Base-by-base conservation (phyloP, 2,888 invertebrate species). In the Synergus laeviventris region DNA sequence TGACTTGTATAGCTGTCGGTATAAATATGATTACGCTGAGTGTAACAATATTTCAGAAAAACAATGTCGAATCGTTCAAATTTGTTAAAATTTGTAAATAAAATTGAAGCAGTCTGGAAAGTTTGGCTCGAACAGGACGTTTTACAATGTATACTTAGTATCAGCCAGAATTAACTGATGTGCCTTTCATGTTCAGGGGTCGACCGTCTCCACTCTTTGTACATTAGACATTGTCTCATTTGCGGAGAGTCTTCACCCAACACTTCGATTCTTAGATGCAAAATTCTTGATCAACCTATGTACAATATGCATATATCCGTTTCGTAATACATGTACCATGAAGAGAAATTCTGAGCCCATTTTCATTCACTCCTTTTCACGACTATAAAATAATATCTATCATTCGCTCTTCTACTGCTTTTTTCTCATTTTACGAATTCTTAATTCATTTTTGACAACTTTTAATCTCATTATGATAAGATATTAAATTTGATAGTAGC, bases 121-220 rank as follows among this genome's bases (percentile, higher is more conserved):
- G 31, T 45, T 66, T 62, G 62, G 16, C 62, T 64, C 64, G 31
- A 49, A 70, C 56, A 24, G 56, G 56, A 56, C 21, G 14, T 21
- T 49, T 49, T 49, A 70, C n/a, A 70, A 49, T 70, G 49, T 70
- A 73, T 80, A 79, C 76, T 76, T 85, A 83, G 79, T 79, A 81
- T 85, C 81, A 86, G 81, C 76, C 83, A 84, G 82, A 82, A 84
- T 81, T 79, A 85, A 86, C 84, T 84, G 81, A 85, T 83, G 86
- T 86, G 86, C 86, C 86, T 86, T 86, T 86, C 83, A 76, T 81
- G 84, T 82, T 86, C 86, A 84, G 84, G 86, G 82, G 86, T 85
- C 85, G 81, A 82, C 74, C 79, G 84, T 79, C 82, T 84, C 81
- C 81, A 54, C 61, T 42, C 70, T 70, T 42, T 84, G 82, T 73